Percentiles rank a stretch among this genome's conserved stretches.
These are phyloP conservation scores for Tolypeutes matacus DNA, from an alignment of 2,797 vertebrate genomes.

Conservation along the genomic window DNA sequence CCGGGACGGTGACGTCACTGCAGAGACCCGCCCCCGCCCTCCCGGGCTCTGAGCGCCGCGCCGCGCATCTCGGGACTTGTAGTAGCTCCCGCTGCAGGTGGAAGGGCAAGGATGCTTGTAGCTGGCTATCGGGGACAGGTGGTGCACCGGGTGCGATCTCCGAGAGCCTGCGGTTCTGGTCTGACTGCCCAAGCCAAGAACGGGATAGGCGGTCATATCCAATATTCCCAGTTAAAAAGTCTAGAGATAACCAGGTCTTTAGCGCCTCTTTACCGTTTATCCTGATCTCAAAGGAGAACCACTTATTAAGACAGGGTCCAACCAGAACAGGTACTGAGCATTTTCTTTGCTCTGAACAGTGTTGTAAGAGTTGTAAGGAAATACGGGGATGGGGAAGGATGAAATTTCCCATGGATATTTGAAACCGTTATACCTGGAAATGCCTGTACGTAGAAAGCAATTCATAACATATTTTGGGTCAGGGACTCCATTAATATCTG, in stretches of 20 bases:
- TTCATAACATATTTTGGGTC: neutral
- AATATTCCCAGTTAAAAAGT: neutral
- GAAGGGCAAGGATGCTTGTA: neutral
- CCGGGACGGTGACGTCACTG: slow-evolving; percentile 73
- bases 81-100: slow-evolving; percentile 70
- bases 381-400: neutral
- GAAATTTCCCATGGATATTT: neutral
- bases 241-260: neutral
- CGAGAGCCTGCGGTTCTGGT: neutral
- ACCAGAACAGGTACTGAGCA: neutral
- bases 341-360: neutral
- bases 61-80: slow-evolving; percentile 84
- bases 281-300: neutral
- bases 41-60: neutral
- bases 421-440: neutral
- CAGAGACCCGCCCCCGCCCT: slow-evolving; percentile 61
- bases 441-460: neutral
- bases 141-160: neutral
- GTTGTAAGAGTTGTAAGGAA: slow-evolving; percentile 24
- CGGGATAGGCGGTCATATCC: neutral
- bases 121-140: neutral
- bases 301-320: neutral
- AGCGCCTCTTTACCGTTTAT: neutral
- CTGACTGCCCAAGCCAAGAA: slow-evolving; percentile 22
- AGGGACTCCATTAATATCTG: neutral